Conservation (phyloP, 2,113 vertebrate genomes). For the Cariama cristata region DNA sequence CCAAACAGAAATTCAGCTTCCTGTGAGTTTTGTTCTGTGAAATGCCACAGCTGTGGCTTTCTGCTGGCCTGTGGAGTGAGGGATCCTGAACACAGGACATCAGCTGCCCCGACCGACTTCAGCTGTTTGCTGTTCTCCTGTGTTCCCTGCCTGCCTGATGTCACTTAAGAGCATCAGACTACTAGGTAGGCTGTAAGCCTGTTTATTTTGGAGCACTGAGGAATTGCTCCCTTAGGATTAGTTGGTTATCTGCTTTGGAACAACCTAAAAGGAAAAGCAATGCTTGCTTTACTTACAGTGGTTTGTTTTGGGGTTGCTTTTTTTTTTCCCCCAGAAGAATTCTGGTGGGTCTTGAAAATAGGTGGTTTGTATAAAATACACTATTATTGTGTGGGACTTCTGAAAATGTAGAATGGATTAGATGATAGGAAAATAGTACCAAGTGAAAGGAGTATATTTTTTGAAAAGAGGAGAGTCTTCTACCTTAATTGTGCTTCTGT, state of each 20-base stretch:
- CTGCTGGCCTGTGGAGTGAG: not conserved
- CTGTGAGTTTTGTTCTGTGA: not conserved
- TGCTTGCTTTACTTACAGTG: not conserved
- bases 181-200: fast-evolving
- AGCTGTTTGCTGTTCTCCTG: not conserved
- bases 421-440: not conserved
- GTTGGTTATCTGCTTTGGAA: not conserved
- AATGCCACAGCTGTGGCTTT: too few species aligned
- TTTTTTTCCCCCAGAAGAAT: not conserved
- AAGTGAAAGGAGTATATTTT: conserved; percentile 13
- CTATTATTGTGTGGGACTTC: not conserved
- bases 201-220: not conserved
- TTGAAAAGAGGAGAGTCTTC: not conserved
- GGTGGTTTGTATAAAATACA: not conserved
- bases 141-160: not conserved
- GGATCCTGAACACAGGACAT: not conserved
- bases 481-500: not conserved
- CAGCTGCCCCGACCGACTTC: not conserved
- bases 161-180: fast-evolving
- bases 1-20: not conserved
- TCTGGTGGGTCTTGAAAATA: not conserved
- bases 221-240: not conserved
- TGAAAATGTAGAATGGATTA: not conserved
- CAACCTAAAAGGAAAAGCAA: not conserved
- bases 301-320: not conserved